phyloP scores from a whole-genome alignment of 37 sponge, comb jelly and placozoan species.

The Eunapius fragilis region DNA sequence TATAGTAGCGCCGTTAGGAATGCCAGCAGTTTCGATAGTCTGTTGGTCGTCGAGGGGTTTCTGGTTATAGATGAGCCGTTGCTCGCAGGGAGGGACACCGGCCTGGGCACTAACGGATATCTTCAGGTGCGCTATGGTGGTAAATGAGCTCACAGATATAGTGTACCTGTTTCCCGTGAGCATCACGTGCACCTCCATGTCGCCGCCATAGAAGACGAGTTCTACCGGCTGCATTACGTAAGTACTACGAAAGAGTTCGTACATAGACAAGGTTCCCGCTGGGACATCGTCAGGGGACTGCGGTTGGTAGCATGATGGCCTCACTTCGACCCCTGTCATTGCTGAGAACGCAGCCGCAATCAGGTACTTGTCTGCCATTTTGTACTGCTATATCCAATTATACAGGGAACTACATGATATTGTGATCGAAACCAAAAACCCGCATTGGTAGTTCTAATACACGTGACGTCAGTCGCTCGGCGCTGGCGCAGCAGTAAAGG shows the following conservation, averaged over 20 bases:
- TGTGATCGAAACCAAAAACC: too few species aligned
- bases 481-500: too few species aligned
- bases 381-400: too few species aligned
- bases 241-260: conserved; percentile 18
- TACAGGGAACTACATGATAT: too few species aligned
- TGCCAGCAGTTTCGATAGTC: conserved; percentile 3
- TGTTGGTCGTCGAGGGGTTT: conserved; percentile 21
- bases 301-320: background rate
- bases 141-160: conserved; percentile 1
- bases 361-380: background rate
- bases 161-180: conserved; percentile 24
- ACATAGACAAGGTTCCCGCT: conserved; percentile 10
- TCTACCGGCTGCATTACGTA: conserved; percentile 16
- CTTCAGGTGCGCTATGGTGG: conserved; percentile 40
- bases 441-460: too few species aligned
- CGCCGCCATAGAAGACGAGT: conserved; percentile 7
- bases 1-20: conserved; percentile 1
- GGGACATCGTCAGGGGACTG: background rate
- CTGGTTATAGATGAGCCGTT: conserved; percentile 28
- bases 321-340: conserved; percentile 38
- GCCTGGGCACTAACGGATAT: conserved; percentile 12
- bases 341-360: conserved; percentile 41
- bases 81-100: conserved; percentile 12
- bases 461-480: too few species aligned
- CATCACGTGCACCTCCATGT: conserved; percentile 23